Percentiles rank a stretch among this genome's conserved stretches.
phyloP scores from a whole-genome alignment of 92 coral and sea anemone species.

The Palythoa grandiflora region DNA sequence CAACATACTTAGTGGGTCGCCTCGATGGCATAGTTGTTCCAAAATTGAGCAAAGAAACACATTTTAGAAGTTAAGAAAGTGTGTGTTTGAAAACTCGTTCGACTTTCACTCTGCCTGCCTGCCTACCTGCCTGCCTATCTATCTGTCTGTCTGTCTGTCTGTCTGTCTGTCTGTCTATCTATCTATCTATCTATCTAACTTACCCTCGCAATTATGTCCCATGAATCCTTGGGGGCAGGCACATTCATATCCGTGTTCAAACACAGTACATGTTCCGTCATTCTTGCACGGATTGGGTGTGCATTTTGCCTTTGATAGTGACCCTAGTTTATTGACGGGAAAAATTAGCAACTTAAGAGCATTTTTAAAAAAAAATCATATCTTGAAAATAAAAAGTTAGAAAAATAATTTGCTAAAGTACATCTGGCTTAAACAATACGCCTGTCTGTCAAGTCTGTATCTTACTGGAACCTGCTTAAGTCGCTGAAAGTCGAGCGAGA shows the following conservation, averaged over 20 bases:
- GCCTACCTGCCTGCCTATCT: no score
- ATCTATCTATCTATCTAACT: conserved; percentile 9
- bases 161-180: no score
- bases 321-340: conserved; percentile 43
- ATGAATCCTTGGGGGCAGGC: conserved; percentile 90
- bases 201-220: conserved; percentile 93
- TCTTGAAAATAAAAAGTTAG: no score
- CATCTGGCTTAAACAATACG: neutral
- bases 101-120: no score
- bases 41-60: no score
- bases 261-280: conserved; percentile 93
- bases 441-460: neutral
- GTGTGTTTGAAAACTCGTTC: no score
- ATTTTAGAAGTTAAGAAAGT: no score
- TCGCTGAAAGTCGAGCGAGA: no score
- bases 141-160: no score
- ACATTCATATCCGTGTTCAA: conserved; percentile 85
- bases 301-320: conserved; percentile 76
- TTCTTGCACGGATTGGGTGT: conserved; percentile 93
- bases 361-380: neutral
- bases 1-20: no score
- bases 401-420: neutral
- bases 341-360: neutral
- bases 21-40: no score
- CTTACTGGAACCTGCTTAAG: neutral